Evolutionary conservation across 2,113 vertebrate genomes (phyloP), one percentile per base, ranked within the genome.

Genomic region (Hipposideros armiger): DNA sequence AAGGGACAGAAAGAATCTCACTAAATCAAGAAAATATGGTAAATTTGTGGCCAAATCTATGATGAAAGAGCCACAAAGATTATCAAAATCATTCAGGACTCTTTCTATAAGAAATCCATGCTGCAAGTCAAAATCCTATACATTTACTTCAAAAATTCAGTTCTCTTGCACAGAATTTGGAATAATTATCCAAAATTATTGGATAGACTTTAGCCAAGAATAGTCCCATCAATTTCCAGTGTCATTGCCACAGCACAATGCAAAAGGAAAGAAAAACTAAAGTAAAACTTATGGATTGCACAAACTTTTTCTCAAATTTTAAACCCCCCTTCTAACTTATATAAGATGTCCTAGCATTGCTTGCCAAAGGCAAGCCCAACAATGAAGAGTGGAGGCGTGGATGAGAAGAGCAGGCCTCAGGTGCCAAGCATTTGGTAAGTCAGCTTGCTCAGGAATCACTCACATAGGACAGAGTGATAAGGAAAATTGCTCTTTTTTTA

Each of bases 121-220:
- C 45, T 45, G 54, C n/a, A 78, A 96, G 42, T 81, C 86, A 94
- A 78, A 60, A 11, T 80, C n/a, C 88, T 88, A 66, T n/a, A 50
- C 6, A 97, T 67, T 87, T 60, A 81, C 60, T 45, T 88, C 60
- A 82, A 91, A 92, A 70, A 74, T 73, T 87, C 60, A 90, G 52
- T 42, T 89, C 54, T 87, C 14, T 77, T 69, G 19, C 72, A 95
- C 24, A 80, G 36, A 95, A 90, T 56, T 62, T 92, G 52, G 56
- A 95, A 93, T 66, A 97, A 97, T 96, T 9, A n/a, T 89, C 28
- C 14, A 95, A 95, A 45, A 95, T 96, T 95, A 74, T 40, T 90
- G 56, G 15, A 72, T 78, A 96, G 92, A 78, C 3, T 72, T 32
- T 52, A 10, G 97, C 82, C 94, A 94, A 58, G 5, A 74, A 52